phyloP scores from a whole-genome alignment of 2,113 vertebrate species.

The Triplophysa tibetana region DNA sequence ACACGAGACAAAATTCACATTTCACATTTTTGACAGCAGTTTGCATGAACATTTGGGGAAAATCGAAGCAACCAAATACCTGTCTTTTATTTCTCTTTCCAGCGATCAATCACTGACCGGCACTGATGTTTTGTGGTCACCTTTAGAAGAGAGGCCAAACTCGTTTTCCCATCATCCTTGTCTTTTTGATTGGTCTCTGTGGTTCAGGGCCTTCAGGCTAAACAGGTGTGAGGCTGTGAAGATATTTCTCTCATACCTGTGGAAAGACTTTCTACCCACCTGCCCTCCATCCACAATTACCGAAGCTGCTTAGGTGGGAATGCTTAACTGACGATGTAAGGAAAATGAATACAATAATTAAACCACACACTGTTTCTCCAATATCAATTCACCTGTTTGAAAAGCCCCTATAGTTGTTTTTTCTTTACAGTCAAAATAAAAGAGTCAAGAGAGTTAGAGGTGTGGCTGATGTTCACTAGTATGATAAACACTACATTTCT shows the following conservation, averaged over 20 bases:
- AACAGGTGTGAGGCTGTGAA: slow-evolving; percentile 68
- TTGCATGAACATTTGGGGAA: neutral
- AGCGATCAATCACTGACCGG: slow-evolving; percentile 49
- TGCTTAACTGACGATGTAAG: slow-evolving; percentile 60
- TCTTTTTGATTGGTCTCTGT: slow-evolving; percentile 49
- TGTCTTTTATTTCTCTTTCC: slow-evolving; percentile 34
- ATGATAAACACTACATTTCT: neutral
- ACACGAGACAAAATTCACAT: neutral
- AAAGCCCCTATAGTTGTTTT: slow-evolving; percentile 39
- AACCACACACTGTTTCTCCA: slow-evolving; percentile 45
- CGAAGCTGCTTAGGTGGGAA: slow-evolving; percentile 56
- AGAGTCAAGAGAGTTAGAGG: slow-evolving; percentile 8
- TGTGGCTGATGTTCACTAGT: slow-evolving; percentile 11
- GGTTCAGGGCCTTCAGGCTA: slow-evolving; percentile 60
- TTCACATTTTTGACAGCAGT: no score
- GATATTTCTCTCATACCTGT: slow-evolving; percentile 67
- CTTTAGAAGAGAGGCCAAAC: slow-evolving; percentile 50
- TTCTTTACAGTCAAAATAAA: slow-evolving; percentile 44
- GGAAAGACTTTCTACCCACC: slow-evolving; percentile 54
- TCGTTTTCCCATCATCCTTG: slow-evolving; percentile 48
- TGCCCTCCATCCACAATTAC: slow-evolving; percentile 38
- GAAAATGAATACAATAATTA: slow-evolving; percentile 62
- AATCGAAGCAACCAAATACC: slow-evolving; percentile 26
- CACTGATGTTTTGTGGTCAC: slow-evolving; percentile 49
- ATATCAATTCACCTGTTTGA: slow-evolving; percentile 54